Percentiles rank a stretch among this genome's conserved stretches.
Evolutionary conservation across 2,797 vertebrate species (phyloP).

Genomic region (Sus cebifrons): DNA sequence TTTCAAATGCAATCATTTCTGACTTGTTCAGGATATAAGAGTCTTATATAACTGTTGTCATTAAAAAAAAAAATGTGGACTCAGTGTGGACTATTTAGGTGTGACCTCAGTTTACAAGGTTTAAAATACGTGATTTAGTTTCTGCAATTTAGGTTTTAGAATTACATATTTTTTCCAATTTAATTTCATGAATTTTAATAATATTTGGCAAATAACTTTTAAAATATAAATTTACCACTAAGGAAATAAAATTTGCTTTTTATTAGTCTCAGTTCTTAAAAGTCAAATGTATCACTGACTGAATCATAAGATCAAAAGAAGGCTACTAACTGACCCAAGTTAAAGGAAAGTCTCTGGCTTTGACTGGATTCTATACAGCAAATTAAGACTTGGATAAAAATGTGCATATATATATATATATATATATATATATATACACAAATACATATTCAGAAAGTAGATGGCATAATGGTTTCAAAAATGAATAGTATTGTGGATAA

Average conservation of each 20-base stretch:
- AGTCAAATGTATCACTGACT: neutral
- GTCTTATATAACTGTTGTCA: neutral
- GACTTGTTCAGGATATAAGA: neutral
- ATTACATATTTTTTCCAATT: neutral
- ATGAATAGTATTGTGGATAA: neutral
- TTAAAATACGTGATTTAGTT: neutral
- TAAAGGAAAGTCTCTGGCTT: neutral
- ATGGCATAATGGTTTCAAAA: neutral
- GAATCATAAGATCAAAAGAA: neutral
- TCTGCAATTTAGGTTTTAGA: neutral
- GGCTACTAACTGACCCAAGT: neutral
- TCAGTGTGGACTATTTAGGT: neutral
- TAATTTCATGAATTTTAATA: constrained; percentile 16
- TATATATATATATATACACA: neutral
- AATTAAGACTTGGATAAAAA: neutral
- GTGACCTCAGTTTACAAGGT: neutral
- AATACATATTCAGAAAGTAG: neutral
- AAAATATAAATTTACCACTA: neutral
- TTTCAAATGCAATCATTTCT: neutral
- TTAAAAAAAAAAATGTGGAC: neutral
- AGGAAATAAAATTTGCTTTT: neutral
- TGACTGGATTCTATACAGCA: neutral
- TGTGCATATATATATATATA: no score
- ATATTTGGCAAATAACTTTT: constrained; percentile 4
- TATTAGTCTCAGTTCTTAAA: neutral